Base-by-base conservation (phyloP, 2,888 invertebrate species). In the Cistogaster globosa region DNA sequence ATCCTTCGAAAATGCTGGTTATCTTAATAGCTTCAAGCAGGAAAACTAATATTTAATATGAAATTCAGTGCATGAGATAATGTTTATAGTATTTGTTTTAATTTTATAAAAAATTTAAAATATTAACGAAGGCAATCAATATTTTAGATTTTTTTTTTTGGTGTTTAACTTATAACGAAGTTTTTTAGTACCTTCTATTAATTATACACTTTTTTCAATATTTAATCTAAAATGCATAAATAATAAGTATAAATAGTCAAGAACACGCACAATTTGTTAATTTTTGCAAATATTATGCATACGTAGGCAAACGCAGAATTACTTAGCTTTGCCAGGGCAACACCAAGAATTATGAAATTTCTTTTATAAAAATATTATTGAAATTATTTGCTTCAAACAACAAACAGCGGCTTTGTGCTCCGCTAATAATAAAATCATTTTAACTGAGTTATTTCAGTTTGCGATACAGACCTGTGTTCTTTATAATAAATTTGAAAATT, bases 181-280 rank as follows among this genome's bases (percentile, higher is more conserved):
- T 57, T 75, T 32, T 75, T 32, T 65, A 62, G 53, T 69, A 53
- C 48, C 60, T 60, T 53, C 45, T 32, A 69, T 69, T 62, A 69
- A 53, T 78, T 62, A 38, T 60, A 53, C 11, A 16, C 58, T 75
- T 65, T n/a, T 18, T 62, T 45, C 3, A 14, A 68, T 32, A 74
- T 53, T 36, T 68, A 55, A 78, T 83, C 62, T 53, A 36, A 78
- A 78, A 76, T 8, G 16, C 67, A 83, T 83, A 78, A 83, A 78
- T 83, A 68, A 78, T 68, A 42, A 11, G 53, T 51, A 63, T 68
- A 68, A 83, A 72, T 62, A 36, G 32, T 58, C 74, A 83, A 78
- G 74, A 83, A 63, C 83, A 83, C 78, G 78, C 83, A 78, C 69
- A 78, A 69, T 78, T 78, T 69, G 60, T 26, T 69, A 8, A 42